Conservation (phyloP, 2,797 vertebrate genomes). For the Lepus oiostolus region DNA sequence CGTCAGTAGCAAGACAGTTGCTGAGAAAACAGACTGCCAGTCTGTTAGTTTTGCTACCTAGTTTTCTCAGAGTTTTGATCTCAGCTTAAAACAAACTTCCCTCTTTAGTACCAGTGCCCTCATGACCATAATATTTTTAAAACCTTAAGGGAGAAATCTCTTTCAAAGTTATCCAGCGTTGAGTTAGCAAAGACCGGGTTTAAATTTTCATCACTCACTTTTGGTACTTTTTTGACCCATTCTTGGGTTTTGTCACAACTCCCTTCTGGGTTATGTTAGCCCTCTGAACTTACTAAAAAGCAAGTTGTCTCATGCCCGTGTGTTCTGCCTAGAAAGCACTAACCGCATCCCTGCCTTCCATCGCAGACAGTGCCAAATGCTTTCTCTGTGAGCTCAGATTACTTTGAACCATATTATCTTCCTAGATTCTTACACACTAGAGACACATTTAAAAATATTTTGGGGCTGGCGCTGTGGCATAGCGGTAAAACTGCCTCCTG, state of each 20-base stretch:
- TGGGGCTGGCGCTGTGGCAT: no score
- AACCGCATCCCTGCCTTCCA: fast-evolving
- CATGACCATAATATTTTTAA: not conserved
- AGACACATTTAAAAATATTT: not conserved
- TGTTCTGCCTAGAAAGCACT: not conserved
- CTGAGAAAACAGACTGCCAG: not conserved
- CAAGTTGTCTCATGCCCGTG: not conserved
- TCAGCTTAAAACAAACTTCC: not conserved
- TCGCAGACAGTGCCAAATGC: no score
- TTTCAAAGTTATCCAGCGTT: not conserved
- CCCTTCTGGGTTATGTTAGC: not conserved
- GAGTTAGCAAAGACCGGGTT: not conserved
- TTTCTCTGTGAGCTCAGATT: not conserved
- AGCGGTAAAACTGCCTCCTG: no score
- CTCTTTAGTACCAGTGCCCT: not conserved
- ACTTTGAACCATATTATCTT: not conserved
- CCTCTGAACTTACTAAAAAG: not conserved
- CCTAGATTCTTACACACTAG: no score
- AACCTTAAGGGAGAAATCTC: not conserved
- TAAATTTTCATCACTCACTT: not conserved
- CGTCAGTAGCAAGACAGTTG: not conserved
- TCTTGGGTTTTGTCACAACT: not conserved
- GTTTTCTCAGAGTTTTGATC: not conserved
- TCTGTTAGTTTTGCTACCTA: not conserved
- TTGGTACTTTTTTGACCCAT: no score